Conservation (phyloP, 2,888 invertebrate species). For the Acleris emargana region DNA sequence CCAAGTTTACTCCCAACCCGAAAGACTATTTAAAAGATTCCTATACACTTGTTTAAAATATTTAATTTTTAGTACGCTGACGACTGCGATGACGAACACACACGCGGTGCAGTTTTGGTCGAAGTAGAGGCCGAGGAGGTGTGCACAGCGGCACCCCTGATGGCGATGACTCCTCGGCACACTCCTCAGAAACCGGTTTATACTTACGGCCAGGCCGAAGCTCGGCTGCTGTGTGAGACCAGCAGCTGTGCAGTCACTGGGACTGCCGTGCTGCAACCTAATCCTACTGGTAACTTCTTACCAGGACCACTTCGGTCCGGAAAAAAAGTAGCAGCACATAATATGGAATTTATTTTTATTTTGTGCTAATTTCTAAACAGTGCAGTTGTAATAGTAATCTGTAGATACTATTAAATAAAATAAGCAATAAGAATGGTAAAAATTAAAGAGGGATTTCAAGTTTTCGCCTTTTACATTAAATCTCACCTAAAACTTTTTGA, state of each 20-base stretch:
- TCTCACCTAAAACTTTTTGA: too few species aligned
- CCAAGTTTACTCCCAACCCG: too few species aligned
- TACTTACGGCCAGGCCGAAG: conserved; percentile 86
- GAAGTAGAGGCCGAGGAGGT: conserved; percentile 92
- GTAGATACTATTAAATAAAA: too few species aligned
- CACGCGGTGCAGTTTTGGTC: conserved; percentile 90
- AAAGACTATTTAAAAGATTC: too few species aligned
- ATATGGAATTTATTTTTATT: too few species aligned
- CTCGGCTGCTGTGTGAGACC: conserved; percentile 75
- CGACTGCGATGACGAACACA: conserved; percentile 68
- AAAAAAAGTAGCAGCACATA: too few species aligned
- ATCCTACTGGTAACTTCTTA: conserved; percentile 68
- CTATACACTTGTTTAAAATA: background rate
- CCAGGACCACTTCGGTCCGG: too few species aligned
- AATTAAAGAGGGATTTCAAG: too few species aligned
- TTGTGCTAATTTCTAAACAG: too few species aligned
- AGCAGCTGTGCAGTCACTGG: conserved; percentile 72
- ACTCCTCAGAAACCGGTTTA: conserved; percentile 89
- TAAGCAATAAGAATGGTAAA: too few species aligned
- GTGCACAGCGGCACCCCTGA: conserved; percentile 89
- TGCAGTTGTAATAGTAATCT: too few species aligned
- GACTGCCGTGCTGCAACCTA: conserved; percentile 72
- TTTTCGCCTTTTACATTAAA: too few species aligned
- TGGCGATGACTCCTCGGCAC: conserved; percentile 85
- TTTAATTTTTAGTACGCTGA: conserved; percentile 64